A percentile compares a stretch with the other conserved stretches of the same genome.
phyloP scores from a whole-genome alignment of 1,140 invertebrate species.

The Rhagoletis pomonella region DNA sequence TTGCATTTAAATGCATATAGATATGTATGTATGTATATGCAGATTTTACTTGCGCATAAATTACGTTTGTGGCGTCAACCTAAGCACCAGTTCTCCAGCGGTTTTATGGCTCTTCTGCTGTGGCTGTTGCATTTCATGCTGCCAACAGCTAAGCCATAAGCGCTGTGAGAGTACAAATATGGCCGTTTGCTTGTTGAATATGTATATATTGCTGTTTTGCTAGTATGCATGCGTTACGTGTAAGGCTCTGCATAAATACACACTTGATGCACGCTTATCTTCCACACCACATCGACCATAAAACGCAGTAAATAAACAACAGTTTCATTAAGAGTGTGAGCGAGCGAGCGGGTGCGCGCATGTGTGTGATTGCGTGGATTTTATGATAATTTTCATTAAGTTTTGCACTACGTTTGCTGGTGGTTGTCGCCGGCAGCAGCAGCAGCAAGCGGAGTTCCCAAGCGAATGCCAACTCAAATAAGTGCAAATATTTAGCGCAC shows the following conservation, averaged over 20 bases:
- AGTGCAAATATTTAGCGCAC: not conserved
- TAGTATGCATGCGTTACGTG: not conserved
- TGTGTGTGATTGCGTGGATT: not conserved
- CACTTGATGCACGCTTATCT: constrained; percentile 30
- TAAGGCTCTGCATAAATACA: not conserved
- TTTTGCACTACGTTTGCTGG: constrained; percentile 36
- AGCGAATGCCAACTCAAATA: not conserved
- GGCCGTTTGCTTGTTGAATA: not conserved
- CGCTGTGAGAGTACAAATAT: too few species aligned
- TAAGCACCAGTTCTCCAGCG: not conserved
- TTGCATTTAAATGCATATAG: constrained; percentile 24
- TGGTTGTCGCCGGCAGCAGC: not conserved
- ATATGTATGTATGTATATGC: not conserved
- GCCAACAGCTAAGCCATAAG: too few species aligned
- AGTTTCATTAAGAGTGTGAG: constrained; percentile 13
- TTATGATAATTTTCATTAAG: constrained; percentile 50
- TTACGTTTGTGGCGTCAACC: constrained; percentile 1
- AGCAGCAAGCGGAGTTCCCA: not conserved
- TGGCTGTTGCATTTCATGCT: not conserved
- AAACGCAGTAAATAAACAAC: constrained; percentile 31
- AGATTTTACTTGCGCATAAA: constrained; percentile 37
- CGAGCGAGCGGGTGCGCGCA: not conserved
- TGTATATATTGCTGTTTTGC: not conserved
- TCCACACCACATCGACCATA: constrained; percentile 32
- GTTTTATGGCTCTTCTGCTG: not conserved